Conservation (phyloP, 1,140 invertebrate genomes). For the Saccostrea echinata region DNA sequence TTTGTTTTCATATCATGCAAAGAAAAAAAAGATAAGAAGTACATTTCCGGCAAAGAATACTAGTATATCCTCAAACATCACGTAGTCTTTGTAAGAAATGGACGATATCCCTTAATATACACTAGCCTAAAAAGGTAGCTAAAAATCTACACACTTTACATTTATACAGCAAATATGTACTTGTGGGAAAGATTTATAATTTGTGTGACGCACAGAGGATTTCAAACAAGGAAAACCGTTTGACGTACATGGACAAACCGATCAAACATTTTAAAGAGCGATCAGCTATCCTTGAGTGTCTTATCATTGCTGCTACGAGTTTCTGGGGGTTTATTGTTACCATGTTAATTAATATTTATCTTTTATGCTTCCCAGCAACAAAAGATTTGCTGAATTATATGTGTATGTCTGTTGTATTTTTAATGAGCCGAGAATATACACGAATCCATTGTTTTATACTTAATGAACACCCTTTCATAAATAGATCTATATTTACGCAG, state of each 20-base stretch:
- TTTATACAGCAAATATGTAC: neutral
- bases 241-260: neutral
- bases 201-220: slow-evolving; percentile 14
- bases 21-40: neutral
- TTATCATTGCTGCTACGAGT: neutral
- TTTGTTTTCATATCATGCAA: neutral
- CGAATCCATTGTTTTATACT: too few relatives aligned
- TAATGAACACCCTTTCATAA: too few relatives aligned
- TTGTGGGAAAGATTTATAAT: neutral
- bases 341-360: slow-evolving; percentile 13
- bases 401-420: neutral
- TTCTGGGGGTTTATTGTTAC: neutral
- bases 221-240: slow-evolving; percentile 5
- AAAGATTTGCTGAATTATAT: neutral
- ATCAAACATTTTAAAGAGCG: neutral
- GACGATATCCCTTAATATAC: too few relatives aligned
- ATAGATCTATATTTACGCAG: too few relatives aligned
- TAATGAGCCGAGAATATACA: neutral
- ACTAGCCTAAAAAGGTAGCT: too few relatives aligned
- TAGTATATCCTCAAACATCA: too few relatives aligned
- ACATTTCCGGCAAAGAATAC: too few relatives aligned
- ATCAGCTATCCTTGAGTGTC: slow-evolving; percentile 7
- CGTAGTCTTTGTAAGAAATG: too few relatives aligned
- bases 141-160: neutral
- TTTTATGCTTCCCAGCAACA: neutral